phyloP scores from a whole-genome alignment of 2,797 vertebrate genomes.

The Mycteria americana region DNA sequence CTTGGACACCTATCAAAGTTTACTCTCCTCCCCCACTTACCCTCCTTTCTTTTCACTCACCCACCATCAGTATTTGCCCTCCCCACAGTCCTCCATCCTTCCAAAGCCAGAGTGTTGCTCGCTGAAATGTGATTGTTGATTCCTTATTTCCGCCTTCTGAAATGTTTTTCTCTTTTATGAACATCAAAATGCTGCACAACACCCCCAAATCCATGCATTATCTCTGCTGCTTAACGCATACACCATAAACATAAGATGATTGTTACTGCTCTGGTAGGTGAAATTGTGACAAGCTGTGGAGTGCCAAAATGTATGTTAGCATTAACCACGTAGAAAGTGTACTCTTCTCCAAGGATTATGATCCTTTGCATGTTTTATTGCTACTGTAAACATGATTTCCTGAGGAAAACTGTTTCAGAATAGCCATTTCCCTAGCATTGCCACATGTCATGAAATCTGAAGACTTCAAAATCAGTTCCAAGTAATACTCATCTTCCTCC shows the following conservation, averaged over 20 bases:
- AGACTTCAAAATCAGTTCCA: background rate
- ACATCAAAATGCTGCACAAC: fast-evolving
- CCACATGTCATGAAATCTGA: background rate
- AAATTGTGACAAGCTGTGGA: background rate
- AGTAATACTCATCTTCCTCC: background rate
- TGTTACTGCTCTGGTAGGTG: background rate
- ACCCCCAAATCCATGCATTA: background rate
- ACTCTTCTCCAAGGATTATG: background rate
- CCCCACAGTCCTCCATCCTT: background rate
- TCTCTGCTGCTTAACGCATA: background rate
- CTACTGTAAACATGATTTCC: background rate
- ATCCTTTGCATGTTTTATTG: background rate
- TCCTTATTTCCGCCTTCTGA: background rate
- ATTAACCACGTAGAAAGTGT: background rate
- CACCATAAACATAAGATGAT: background rate
- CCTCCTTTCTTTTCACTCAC: background rate
- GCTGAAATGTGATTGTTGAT: background rate
- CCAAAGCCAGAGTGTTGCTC: background rate
- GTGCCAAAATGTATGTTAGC: background rate
- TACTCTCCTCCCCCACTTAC: background rate
- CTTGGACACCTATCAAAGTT: background rate
- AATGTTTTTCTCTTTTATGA: background rate
- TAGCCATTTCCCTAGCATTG: background rate
- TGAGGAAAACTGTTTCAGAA: background rate
- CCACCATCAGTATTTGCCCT: background rate